Evolutionary conservation across 2,888 invertebrate genomes (phyloP), one percentile per base, ranked within the genome.

Genomic region (Lypha dubia): DNA sequence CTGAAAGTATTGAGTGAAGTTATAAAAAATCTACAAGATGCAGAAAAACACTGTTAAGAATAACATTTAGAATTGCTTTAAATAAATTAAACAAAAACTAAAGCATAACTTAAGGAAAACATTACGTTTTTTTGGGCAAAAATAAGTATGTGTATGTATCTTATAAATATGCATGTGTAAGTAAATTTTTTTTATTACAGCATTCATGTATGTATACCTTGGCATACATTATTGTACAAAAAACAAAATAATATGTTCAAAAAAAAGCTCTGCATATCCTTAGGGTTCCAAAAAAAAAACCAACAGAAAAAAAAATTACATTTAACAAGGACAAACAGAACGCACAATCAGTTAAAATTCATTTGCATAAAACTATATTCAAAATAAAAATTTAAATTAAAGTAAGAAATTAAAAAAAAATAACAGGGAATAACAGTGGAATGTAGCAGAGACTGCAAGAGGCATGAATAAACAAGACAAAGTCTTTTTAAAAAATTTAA

Each of bases 271-370:
- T 11, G 60, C 60, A 77, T 60, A 62, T 41, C 77, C 77, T 68
- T 17, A 68, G 68, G 77, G 68, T 51, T 56, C 9, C 24, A 38
- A 13, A 17, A 46, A 53, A 44, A 13, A 4, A 28, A 24, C n/a
- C 56, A 41, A 9, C 24, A 49, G 17, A 6, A 49, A 28, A 24
- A 65, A 46, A 51, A 22, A 8, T 9, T n/a, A 35, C n/a, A 20
- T 20, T 35, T 28, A 67, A 68, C 58, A 77, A 77, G 41, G 22
- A 71, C 13, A 63, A 38, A 51, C 46, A 38, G 20, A 56, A 51
- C 56, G 38, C 49, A 41, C 65, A 73, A 80, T 60, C 67, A 74
- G 74, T 67, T 56, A 41, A 75, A 58, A 28, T 51, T 49, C 32
- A 77, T 76, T 68, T 68, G 58, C 46, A 76, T 76, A n/a, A 7